Evolutionary conservation across 1,140 invertebrate genomes (phyloP).

Genomic region (Agrilus planipennis): DNA sequence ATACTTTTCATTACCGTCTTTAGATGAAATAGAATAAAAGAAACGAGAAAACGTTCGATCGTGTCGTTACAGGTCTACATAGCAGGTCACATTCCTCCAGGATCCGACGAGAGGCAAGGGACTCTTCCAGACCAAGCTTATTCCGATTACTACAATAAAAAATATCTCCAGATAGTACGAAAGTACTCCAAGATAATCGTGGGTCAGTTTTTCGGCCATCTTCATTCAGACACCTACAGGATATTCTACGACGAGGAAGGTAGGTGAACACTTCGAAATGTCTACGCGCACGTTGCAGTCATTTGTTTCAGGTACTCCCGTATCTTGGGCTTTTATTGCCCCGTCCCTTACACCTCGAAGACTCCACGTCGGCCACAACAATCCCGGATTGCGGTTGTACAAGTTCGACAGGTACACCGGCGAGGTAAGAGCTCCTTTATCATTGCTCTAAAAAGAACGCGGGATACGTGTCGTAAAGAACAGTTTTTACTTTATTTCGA

Average conservation of each 20-base stretch:
- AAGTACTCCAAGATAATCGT: constrained; percentile 67
- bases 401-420: constrained; percentile 77
- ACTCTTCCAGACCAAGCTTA: constrained; percentile 46
- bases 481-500: no score
- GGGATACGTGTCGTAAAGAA: no score
- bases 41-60: no score
- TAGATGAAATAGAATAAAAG: no score
- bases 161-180: constrained; percentile 59
- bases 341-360: constrained; percentile 76
- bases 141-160: constrained; percentile 52
- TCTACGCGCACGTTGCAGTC: no score
- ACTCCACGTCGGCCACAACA: constrained; percentile 60
- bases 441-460: no score
- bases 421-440: constrained; percentile 58
- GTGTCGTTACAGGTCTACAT: constrained; percentile 71
- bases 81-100: constrained; percentile 79
- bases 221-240: constrained; percentile 82
- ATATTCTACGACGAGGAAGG: constrained; percentile 70
- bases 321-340: constrained; percentile 75
- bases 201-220: constrained; percentile 86
- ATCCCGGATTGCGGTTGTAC: constrained; percentile 79
- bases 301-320: constrained; percentile 58
- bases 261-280: no score
- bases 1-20: no score
- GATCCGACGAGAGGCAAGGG: constrained; percentile 67